Evolutionary conservation across 2,113 vertebrate species (phyloP), one percentile per base, ranked within the genome.

Genomic region (Rhinogobius similis): DNA sequence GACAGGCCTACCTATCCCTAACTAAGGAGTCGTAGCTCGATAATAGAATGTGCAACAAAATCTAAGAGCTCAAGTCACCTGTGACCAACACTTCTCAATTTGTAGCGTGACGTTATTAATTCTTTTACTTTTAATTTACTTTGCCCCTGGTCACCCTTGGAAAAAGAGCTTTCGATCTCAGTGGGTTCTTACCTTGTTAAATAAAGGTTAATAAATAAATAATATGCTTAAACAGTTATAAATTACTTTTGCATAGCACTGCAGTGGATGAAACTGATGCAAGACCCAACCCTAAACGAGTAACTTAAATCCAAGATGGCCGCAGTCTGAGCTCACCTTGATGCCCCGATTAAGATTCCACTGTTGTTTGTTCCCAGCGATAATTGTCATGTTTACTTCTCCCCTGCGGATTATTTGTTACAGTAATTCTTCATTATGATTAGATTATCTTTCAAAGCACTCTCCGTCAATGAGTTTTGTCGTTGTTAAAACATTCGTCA

Each of bases 231-330:
- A 36, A 43, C n/a, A 46, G 44, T 18, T 5, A 21, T 50, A 26
- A 55, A 29, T 29, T 0, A 58, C 26, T 29, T 58, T 18, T 29
- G 6, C 55, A 36, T 32, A 11, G 29, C 14, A 10, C 14, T 20
- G 18, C n/a, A 59, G 5, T 11, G 10, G 46, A 68, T 36, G 39
- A 58, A 53, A 32, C 64, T 90, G 88, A 90, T 83, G 86, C 79
- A 90, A 90, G 72, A 79, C 65, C 50, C 39, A 68, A 71, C 3
- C 62, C 13, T 59, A 27, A 21, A 27, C 62, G 70, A 63, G 86
- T 18, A 83, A 80, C 50, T 55, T 70, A 16, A 44, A 74, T 58
- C 76, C 78, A 79, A 70, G 46, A 61, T 83, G 84, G 71, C 82
- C 80, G 73, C 44, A 14, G 46, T 56, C 62, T 56, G 26, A 11